These are phyloP conservation scores for Belgica antarctica DNA, from an alignment of 2,888 invertebrate species.

Conservation along the genomic window DNA sequence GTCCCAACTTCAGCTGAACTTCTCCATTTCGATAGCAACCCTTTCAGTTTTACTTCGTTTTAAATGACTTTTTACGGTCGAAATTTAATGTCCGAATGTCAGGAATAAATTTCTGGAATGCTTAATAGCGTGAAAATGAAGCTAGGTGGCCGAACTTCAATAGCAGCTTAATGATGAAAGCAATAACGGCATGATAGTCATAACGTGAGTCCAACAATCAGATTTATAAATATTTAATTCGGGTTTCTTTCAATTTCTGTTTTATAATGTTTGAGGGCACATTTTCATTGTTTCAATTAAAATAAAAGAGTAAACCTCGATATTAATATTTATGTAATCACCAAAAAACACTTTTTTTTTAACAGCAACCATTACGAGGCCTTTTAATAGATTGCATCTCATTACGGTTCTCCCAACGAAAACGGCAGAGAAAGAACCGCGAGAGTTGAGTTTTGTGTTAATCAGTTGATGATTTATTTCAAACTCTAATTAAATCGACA, in stretches of 20 bases:
- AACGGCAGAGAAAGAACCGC: constrained; percentile 2
- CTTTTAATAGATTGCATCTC: constrained; percentile 29
- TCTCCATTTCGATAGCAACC: no score
- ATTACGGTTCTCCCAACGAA: neutral
- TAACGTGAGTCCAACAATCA: constrained; percentile 7
- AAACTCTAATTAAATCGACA: constrained; percentile 42
- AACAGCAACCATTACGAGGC: constrained; percentile 15
- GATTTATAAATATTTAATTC: constrained; percentile 32
- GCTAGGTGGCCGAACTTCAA: no score
- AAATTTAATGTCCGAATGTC: neutral
- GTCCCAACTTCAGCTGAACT: no score
- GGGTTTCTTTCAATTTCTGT: neutral
- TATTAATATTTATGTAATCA: constrained; percentile 43
- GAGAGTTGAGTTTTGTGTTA: constrained; percentile 19
- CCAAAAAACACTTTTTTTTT: constrained; percentile 26
- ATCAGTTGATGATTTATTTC: constrained; percentile 42
- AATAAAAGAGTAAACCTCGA: constrained; percentile 35
- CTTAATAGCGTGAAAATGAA: constrained; percentile 10
- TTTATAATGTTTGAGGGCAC: constrained; percentile 35
- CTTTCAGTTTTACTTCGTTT: no score
- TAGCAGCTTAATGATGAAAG: neutral
- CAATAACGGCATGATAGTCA: constrained; percentile 30
- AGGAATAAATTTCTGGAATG: neutral
- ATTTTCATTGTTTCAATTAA: constrained; percentile 44
- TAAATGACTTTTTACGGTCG: no score